Evolutionary conservation across 2,888 invertebrate genomes (phyloP), one percentile per base, ranked within the genome.

Genomic region (Eurytoma californica): DNA sequence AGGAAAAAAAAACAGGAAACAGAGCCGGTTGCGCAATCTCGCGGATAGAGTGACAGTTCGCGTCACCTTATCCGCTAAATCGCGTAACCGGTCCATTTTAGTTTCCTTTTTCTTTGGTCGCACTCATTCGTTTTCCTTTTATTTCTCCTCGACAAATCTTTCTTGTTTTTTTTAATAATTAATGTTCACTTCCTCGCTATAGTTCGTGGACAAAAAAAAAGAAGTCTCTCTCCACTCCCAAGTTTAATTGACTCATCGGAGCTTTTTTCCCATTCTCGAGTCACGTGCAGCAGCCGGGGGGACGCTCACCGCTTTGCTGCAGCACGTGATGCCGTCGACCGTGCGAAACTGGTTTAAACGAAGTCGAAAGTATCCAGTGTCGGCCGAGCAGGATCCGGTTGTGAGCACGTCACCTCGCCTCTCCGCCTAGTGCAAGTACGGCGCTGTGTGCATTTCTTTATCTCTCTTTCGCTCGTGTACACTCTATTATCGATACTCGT

Each of bases 251-350:
- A 39, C 39, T 39, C 16, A 30, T 30, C 60, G 5, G 51, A 53
- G 28, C 14, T 65, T 20, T 53, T 30, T 20, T 74, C 47, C 49
- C 28, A 49, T 7, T 58, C 18, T 20, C 20, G 39, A 7, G 39
- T 1, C 9, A 39, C 9, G 9, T 9, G 39, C 7, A 7, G 9
- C 7, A 7, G 9, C 39, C 7, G 1, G 39, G 2, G 39, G 14
- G n/a, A 55, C 0, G 14, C 77, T 87, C 88, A 92, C 92, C 81
- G 91, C 90, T 84, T 90, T 92, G 0, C 93, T 92, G 49, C 94
- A 90, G 84, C 95, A 95, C 0, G 93, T 93, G 70, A 94, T 91
- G 0, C 92, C 91, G 76, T 92, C 92, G 0, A 95, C 91, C 72
- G 91, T 90, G 72, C 92, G 92, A 78, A 91, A 87, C n/a, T 89